Evolutionary conservation across 2,888 invertebrate species (phyloP).

Genomic region (Mechanitis messenoides): DNA sequence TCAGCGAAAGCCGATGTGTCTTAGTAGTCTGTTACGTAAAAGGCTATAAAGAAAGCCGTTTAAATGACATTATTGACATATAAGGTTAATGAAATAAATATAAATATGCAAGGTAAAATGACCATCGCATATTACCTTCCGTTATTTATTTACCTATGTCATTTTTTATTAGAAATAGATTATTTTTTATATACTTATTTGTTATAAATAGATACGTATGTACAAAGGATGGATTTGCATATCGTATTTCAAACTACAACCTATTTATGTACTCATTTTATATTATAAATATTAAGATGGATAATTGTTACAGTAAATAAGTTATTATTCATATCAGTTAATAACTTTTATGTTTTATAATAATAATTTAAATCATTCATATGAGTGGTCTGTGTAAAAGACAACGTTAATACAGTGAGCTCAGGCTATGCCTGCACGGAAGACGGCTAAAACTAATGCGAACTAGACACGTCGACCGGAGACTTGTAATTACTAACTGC

Average conservation of each 20-base stretch:
- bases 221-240: no score
- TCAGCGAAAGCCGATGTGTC: constrained; percentile 26
- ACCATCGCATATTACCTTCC: constrained; percentile 10
- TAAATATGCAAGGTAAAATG: constrained; percentile 19
- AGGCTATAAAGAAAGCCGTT: constrained; percentile 31
- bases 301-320: no score
- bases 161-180: constrained; percentile 1
- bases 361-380: no score
- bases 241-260: no score
- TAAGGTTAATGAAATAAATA: constrained; percentile 23
- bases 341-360: no score
- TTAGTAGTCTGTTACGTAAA: constrained; percentile 27
- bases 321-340: no score
- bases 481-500: constrained; percentile 73
- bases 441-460: constrained; percentile 65
- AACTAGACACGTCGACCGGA: constrained; percentile 64
- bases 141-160: constrained; percentile 7
- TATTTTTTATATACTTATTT: neutral
- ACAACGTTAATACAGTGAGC: no score
- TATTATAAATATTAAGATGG: no score
- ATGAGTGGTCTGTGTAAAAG: no score
- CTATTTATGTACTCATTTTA: no score
- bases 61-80: constrained; percentile 26
- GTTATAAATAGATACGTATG: no score
- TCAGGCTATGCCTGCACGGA: neutral